A percentile compares a stretch with the other conserved stretches of the same genome.
Evolutionary conservation across 2,113 vertebrate genomes (phyloP).

Genomic region (Micromys minutus): DNA sequence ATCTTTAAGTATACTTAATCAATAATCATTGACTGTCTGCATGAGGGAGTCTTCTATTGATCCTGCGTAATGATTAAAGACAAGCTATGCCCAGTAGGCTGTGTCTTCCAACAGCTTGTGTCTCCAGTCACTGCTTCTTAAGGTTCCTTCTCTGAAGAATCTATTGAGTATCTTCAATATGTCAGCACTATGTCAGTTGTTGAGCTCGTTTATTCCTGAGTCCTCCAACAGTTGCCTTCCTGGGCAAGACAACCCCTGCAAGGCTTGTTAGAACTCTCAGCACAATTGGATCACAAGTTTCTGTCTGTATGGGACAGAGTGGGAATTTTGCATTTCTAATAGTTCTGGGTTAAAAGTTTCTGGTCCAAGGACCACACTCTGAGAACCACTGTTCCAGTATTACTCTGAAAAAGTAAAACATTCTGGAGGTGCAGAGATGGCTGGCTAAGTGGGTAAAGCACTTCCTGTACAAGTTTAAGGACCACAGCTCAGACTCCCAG

Average conservation of each 20-base stretch:
- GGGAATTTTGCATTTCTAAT: not conserved
- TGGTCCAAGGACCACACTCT: not conserved
- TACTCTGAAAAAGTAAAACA: not conserved
- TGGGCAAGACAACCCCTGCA: not conserved
- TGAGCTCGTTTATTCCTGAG: not conserved
- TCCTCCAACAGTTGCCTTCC: not conserved
- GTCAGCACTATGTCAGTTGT: not conserved
- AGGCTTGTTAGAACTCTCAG: not conserved
- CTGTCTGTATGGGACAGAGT: not conserved
- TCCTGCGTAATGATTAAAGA: slow-evolving; percentile 39
- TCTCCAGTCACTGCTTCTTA: slow-evolving; percentile 12
- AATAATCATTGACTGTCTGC: slow-evolving; percentile 7
- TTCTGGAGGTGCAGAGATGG: not conserved
- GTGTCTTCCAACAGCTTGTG: slow-evolving; percentile 4
- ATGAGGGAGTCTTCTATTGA: slow-evolving; percentile 5
- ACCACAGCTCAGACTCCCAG: not conserved
- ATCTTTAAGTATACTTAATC: not conserved
- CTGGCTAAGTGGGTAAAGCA: not conserved
- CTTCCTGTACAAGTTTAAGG: not conserved
- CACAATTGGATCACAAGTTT: not conserved
- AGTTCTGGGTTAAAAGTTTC: not conserved
- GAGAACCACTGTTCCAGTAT: not conserved
- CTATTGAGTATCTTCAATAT: not conserved
- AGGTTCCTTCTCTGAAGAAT: slow-evolving; percentile 20
- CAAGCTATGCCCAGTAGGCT: not conserved